Conservation (phyloP, 1,140 invertebrate genomes). For the Olivierus martensii region DNA sequence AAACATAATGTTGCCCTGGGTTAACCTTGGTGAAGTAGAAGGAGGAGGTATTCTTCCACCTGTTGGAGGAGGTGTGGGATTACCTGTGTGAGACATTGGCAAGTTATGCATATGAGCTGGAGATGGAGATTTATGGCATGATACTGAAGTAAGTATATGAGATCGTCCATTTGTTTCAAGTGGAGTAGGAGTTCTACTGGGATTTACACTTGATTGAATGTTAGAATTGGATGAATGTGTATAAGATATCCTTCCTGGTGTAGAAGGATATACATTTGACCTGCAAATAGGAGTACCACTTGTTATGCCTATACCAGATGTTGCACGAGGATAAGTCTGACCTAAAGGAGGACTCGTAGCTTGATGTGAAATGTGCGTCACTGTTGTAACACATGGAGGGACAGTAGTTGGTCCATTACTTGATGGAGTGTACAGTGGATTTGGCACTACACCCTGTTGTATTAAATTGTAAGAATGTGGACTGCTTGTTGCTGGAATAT, state of each 20-base stretch:
- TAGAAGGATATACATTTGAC: neutral
- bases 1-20: neutral
- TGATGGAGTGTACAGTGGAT: conserved; percentile 28
- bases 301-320: conserved; percentile 30
- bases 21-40: conserved; percentile 5
- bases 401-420: conserved; percentile 2
- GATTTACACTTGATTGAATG: neutral
- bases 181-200: conserved; percentile 1
- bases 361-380: conserved; percentile 38
- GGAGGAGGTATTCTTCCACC: conserved; percentile 2
- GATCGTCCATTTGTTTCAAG: conserved; percentile 7
- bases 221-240: no score
- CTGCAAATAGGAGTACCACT: conserved; percentile 44
- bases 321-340: conserved; percentile 57
- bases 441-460: conserved; percentile 34
- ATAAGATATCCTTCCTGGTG: no score
- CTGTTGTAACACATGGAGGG: conserved; percentile 25
- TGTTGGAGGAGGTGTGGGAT: conserved; percentile 8
- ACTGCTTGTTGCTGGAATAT: conserved; percentile 9
- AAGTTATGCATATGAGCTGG: conserved; percentile 11
- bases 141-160: conserved; percentile 1
- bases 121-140: conserved; percentile 14
- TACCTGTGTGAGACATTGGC: conserved; percentile 5
- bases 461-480: conserved; percentile 27
- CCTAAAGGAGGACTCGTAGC: conserved; percentile 62